Conservation (phyloP, 1,140 invertebrate genomes). For the Listronotus oregonensis region DNA sequence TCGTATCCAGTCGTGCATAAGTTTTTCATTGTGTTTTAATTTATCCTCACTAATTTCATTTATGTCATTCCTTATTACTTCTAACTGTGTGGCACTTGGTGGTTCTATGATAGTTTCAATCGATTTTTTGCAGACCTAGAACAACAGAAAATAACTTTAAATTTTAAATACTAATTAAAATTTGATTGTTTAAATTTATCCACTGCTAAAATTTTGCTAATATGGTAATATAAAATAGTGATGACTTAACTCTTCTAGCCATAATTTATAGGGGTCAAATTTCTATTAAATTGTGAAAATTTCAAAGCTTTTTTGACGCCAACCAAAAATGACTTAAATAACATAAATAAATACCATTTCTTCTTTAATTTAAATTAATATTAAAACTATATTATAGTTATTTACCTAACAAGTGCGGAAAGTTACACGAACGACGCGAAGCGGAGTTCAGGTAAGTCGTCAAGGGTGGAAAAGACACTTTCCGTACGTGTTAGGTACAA, state of each 20-base stretch:
- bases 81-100: constrained; percentile 19
- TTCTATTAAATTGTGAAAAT: too few relatives aligned
- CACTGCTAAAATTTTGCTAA: neutral
- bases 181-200: neutral
- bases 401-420: too few relatives aligned
- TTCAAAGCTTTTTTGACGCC: neutral
- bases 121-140: constrained; percentile 8
- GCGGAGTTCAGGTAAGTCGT: too few relatives aligned
- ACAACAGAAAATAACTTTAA: neutral
- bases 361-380: too few relatives aligned
- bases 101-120: neutral
- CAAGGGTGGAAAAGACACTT: too few relatives aligned
- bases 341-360: too few relatives aligned
- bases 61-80: constrained; percentile 30
- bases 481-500: too few relatives aligned
- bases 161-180: neutral
- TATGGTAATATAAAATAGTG: too few relatives aligned
- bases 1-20: constrained; percentile 41
- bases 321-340: neutral
- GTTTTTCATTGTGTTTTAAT: constrained; percentile 36
- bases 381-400: too few relatives aligned
- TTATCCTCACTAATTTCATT: constrained; percentile 33
- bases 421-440: too few relatives aligned
- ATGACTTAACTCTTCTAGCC: too few relatives aligned
- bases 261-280: too few relatives aligned